These are phyloP conservation scores for Ramphastos sulfuratus DNA, from an alignment of 2,113 vertebrate genomes.

Conservation along the genomic window DNA sequence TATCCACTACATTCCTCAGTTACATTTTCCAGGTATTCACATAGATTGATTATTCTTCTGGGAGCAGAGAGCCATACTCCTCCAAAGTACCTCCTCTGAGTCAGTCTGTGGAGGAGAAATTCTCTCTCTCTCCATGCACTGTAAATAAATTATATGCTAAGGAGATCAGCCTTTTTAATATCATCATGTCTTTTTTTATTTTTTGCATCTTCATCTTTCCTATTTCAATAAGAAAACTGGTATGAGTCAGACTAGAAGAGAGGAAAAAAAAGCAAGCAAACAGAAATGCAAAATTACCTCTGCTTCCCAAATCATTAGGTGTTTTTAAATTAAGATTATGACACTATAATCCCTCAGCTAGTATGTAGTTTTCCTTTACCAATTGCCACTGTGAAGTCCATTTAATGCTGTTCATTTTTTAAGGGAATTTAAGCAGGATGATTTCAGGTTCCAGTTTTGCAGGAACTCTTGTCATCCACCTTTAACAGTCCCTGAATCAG, in stretches of 20 bases:
- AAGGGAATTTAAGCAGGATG: background rate
- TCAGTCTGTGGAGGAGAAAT: conserved; percentile 5
- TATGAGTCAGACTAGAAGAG: background rate
- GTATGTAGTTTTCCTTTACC: background rate
- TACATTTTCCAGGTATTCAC: background rate
- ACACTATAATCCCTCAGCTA: background rate
- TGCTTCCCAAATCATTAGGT: background rate
- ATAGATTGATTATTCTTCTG: background rate
- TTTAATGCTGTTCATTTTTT: background rate
- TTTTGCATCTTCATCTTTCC: background rate
- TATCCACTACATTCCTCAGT: background rate
- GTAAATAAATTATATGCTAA: background rate
- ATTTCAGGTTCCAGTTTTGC: background rate
- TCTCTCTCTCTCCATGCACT: background rate
- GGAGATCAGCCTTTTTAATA: background rate
- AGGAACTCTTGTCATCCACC: background rate
- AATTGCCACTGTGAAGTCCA: background rate
- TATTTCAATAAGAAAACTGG: background rate
- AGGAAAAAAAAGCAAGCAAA: background rate
- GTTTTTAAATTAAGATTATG: conserved; percentile 15
- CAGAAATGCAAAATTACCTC: background rate
- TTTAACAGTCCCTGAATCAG: background rate
- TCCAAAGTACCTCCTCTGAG: background rate
- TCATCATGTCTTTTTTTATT: background rate
- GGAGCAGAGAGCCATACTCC: background rate